A percentile compares a stretch with the other conserved stretches of the same genome.
phyloP scores from a whole-genome alignment of 2,888 invertebrate species.

The Lutraria lutraria region DNA sequence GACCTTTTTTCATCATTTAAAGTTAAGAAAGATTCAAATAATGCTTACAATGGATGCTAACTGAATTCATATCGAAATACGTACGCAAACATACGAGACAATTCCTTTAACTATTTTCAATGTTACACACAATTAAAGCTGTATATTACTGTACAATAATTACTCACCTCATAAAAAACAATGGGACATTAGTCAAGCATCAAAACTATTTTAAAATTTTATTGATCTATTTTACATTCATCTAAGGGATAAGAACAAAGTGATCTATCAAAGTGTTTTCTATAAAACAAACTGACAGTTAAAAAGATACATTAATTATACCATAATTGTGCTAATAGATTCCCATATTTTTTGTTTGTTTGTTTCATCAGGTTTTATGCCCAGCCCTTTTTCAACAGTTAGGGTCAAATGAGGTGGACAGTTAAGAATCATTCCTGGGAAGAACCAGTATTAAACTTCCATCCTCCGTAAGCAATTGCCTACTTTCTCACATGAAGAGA shows the following conservation, averaged over 20 bases:
- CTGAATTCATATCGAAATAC: too few species aligned
- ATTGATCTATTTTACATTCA: constrained; percentile 6
- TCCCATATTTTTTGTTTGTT: neutral
- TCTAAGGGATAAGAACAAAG: neutral
- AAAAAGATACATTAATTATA: neutral
- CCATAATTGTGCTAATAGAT: neutral
- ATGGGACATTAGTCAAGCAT: neutral
- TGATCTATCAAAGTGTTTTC: neutral
- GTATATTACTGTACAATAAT: neutral
- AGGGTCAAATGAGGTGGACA: too few species aligned
- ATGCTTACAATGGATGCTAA: too few species aligned
- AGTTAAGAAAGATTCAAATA: too few species aligned
- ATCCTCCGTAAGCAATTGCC: too few species aligned
- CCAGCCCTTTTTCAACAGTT: too few species aligned
- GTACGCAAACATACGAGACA: neutral
- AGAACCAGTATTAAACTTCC: too few species aligned
- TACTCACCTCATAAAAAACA: neutral
- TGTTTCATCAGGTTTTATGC: too few species aligned
- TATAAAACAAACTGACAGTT: constrained; percentile 8
- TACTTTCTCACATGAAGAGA: too few species aligned
- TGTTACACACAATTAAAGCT: neutral
- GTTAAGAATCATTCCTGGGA: too few species aligned
- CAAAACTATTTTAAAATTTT: constrained; percentile 17
- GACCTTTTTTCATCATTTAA: too few species aligned
- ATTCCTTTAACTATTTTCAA: neutral